A percentile compares a stretch with the other conserved stretches of the same genome.
phyloP scores from a whole-genome alignment of 2,888 invertebrate genomes.

The Eristalis arbustorum region DNA sequence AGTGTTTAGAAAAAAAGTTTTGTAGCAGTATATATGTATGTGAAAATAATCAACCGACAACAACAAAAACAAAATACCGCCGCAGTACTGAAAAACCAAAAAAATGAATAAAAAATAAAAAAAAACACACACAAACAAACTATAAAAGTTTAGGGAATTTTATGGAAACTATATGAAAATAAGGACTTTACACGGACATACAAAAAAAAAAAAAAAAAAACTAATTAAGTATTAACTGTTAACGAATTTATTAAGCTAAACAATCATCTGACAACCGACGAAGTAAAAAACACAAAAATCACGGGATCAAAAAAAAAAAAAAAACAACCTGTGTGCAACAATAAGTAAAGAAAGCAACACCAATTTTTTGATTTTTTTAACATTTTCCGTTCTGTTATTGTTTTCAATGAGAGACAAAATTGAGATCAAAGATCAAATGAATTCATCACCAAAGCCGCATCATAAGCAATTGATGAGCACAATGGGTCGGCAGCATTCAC shows the following conservation, averaged over 20 bases:
- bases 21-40: neutral
- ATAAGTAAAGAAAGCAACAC: slow-evolving; percentile 27
- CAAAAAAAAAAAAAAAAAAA: neutral
- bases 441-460: slow-evolving; percentile 69
- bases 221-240: slow-evolving; percentile 23
- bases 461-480: slow-evolving; percentile 57
- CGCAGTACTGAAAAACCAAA: slow-evolving; percentile 4
- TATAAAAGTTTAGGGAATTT: slow-evolving; percentile 40
- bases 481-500: slow-evolving; percentile 54
- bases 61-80: neutral
- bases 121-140: neutral
- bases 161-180: slow-evolving; percentile 7
- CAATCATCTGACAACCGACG: slow-evolving; percentile 13
- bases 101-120: neutral
- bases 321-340: neutral
- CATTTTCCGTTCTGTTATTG: neutral
- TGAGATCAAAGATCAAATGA: slow-evolving; percentile 49
- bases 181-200: slow-evolving; percentile 10
- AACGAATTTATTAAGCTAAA: slow-evolving; percentile 49
- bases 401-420: slow-evolving; percentile 12
- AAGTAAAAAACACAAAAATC: neutral
- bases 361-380: slow-evolving; percentile 21
- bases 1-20: slow-evolving; percentile 21
- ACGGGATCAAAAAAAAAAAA: neutral
- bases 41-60: neutral